Evolutionary conservation across 2,113 vertebrate species (phyloP), one percentile per base, ranked within the genome.

Genomic region (Pachypanchax playfairii): DNA sequence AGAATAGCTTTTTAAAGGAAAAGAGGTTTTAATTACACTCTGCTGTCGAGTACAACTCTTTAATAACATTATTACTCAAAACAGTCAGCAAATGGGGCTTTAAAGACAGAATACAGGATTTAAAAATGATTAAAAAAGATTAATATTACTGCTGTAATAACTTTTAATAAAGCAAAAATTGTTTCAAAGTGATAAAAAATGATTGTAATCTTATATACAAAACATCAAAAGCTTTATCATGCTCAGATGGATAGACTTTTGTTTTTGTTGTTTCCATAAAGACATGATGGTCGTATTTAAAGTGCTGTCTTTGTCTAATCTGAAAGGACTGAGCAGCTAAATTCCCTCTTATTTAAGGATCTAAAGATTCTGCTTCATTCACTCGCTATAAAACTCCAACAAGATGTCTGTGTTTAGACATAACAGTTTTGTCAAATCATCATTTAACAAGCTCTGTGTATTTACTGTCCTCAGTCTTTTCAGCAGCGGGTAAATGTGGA

Each of bases 401-500:
- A 72, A 59, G 60, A 59, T 48, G 61, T 72, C 74, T 75, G 31
- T 75, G 66, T 84, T 84, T 77, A 74, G 68, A 83, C 76, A 66
- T 74, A 70, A 87, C 71, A 73, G 80, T 84, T 88, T 80, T 86
- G 82, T 80, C 63, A 44, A 88, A 83, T 89, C 87, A 87, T 87
- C 79, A 79, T 87, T 85, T 79, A 73, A 78, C 56, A 48, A 65
- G 61, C 75, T 82, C 81, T 53, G 50, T 85, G 59, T 82, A 83
- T 76, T 86, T 87, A 85, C 87, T 80, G 83, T 84, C 77, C 65
- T 70, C 33, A 67, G 78, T 77, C 69, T 77, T 46, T 51, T 73
- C 64, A 73, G 77, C 75, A 58, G 71, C 3, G 70, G 76, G 75
- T 88, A 89, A 88, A 90, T 76, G 78, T 88, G 85, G 84, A 90